Base-by-base conservation (phyloP, 2,888 invertebrate genomes). In the Embidobia sp. region DNA sequence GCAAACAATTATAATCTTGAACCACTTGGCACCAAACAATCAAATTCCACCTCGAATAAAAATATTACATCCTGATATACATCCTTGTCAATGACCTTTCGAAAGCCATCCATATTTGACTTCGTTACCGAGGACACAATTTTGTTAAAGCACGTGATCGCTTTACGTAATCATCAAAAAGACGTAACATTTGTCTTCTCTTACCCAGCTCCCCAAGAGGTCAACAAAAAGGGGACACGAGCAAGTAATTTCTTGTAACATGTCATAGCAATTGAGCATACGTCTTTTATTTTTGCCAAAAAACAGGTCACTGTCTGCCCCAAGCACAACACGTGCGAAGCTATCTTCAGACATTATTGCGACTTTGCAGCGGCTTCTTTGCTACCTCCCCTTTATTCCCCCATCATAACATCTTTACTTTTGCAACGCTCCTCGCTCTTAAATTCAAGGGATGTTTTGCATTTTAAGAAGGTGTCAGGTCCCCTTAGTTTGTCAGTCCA, bases 401-500 rank as follows among this genome's bases (percentile, higher is more conserved):
- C 57, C 59, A 67, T 67, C 48, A 49, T 42, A 49, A 31, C 29
- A 31, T 40, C 35, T 51, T 37, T 42, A 19, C 37, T 63, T 19
- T 31, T 61, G 37, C 53, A 19, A 31, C 64, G 64, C 51, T 67
- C 66, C 77, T 75, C 57, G 42, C 57, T 61, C 82, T 75, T 63
- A 53, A 61, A 70, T 49, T 61, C 63, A 70, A 49, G 84, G 80
- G 84, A 85, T 88, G 87, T 88, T 88, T 88, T 88, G 87, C 88
- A 88, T 88, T 87, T 88, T 88, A 87, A 88, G 85, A 88, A 88
- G 88, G 84, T 88, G 85, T 85, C 83, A 83, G 83, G 83, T 84
- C 82, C 80, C 81, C 82, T 85, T 83, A 81, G 84, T 81, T 83
- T 79, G 83, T 29, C 67, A 37, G 55, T 63, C 48, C 51, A 77